A percentile compares a stretch with the other conserved stretches of the same genome.
These are phyloP conservation scores for Tamandua tetradactyla DNA, from an alignment of 2,797 vertebrate genomes.

Conservation along the genomic window DNA sequence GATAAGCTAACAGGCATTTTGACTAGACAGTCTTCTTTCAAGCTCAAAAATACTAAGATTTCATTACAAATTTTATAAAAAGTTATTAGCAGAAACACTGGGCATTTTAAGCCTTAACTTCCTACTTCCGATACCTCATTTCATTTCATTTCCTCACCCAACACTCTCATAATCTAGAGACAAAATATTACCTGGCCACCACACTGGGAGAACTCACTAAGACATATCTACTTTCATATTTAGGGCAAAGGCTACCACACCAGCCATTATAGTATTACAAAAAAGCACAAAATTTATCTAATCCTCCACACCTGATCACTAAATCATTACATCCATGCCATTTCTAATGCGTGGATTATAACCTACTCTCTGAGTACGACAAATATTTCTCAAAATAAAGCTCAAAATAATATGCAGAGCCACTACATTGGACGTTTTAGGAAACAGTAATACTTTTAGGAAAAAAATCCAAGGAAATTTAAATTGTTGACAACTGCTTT, in stretches of 20 bases:
- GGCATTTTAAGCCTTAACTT: too few relatives aligned
- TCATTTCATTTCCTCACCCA: neutral
- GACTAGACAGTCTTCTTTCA: neutral
- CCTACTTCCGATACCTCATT: too few relatives aligned
- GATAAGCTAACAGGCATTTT: neutral
- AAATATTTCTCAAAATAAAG: neutral
- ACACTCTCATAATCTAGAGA: neutral
- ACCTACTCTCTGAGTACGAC: neutral
- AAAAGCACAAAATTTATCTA: neutral
- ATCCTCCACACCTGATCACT: neutral
- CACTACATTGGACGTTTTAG: neutral
- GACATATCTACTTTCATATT: neutral
- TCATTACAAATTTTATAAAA: too few relatives aligned
- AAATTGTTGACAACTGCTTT: neutral
- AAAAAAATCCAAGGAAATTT: neutral
- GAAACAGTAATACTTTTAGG: constrained; percentile 10
- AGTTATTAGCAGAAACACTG: too few relatives aligned
- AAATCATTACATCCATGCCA: neutral
- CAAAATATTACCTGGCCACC: neutral
- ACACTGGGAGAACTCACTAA: neutral
- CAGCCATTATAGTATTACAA: neutral
- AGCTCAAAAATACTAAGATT: neutral
- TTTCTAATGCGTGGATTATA: neutral
- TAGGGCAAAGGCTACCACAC: neutral
- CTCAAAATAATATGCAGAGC: neutral